Evolutionary conservation across 2,888 invertebrate genomes (phyloP).

Genomic region (Drosophila anomalipes): DNA sequence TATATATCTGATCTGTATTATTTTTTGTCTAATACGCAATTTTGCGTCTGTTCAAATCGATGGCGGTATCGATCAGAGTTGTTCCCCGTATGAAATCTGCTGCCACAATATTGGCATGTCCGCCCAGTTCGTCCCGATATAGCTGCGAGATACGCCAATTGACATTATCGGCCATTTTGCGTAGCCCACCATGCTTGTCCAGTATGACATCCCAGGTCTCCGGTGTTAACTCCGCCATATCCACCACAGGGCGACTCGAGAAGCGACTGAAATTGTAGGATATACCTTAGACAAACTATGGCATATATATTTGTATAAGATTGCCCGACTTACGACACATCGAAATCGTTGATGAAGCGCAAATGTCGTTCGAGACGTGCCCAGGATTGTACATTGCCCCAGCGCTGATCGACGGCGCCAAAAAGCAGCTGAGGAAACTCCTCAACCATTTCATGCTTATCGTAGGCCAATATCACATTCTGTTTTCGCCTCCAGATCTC

Average conservation of each 20-base stretch:
- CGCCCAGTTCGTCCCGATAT: conserved; percentile 86
- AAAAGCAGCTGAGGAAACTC: conserved; percentile 86
- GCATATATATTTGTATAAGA: not conserved
- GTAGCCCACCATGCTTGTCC: conserved; percentile 87
- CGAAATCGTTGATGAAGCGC: conserved; percentile 76
- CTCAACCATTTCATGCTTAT: conserved; percentile 83
- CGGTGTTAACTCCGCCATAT: conserved; percentile 90
- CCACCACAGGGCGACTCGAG: conserved; percentile 86
- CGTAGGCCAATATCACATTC: conserved; percentile 87
- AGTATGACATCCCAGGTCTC: conserved; percentile 87
- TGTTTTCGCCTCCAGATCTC: conserved; percentile 86
- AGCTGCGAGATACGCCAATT: conserved; percentile 88
- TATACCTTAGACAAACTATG: not conserved
- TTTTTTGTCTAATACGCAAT: conserved; percentile 21
- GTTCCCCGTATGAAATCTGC: conserved; percentile 88
- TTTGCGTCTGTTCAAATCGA: conserved; percentile 83
- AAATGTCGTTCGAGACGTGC: conserved; percentile 87
- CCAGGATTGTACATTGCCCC: conserved; percentile 88
- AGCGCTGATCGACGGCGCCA: conserved; percentile 88
- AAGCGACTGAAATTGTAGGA: conserved; percentile 60
- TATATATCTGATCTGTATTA: not conserved
- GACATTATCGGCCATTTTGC: conserved; percentile 88
- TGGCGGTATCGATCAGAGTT: conserved; percentile 86
- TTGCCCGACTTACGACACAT: conserved; percentile 77
- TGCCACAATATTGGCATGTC: conserved; percentile 87